phyloP scores from a whole-genome alignment of 2,113 vertebrate genomes.

The Artemisiospiza belli region DNA sequence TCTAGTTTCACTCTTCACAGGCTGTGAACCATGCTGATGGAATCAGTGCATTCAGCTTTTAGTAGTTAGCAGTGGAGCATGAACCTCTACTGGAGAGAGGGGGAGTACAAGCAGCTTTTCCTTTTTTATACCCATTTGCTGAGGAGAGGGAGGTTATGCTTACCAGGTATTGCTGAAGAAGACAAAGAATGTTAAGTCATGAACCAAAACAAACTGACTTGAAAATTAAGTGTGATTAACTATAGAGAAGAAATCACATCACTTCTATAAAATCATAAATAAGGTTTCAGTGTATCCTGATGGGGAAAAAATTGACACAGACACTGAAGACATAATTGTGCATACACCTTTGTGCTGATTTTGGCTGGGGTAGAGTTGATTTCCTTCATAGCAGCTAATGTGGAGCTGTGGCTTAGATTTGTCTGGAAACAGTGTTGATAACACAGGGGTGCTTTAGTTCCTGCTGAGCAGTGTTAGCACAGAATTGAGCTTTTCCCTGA shows the following conservation, averaged over 20 bases:
- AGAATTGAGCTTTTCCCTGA: background rate
- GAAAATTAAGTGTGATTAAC: slow-evolving; percentile 14
- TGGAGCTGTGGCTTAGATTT: background rate
- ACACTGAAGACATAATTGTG: background rate
- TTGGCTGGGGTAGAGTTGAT: background rate
- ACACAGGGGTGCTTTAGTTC: background rate
- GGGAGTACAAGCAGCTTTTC: background rate
- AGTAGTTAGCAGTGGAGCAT: background rate
- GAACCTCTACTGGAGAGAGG: background rate
- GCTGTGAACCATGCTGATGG: background rate
- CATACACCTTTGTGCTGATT: background rate
- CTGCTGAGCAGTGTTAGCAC: background rate
- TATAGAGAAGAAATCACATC: background rate
- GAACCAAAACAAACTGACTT: background rate
- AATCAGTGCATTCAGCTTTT: slow-evolving; percentile 18
- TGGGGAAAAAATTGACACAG: slow-evolving; percentile 7
- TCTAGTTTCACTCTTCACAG: background rate
- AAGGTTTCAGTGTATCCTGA: background rate
- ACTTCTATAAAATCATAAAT: background rate
- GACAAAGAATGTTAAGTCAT: background rate
- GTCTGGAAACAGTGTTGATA: background rate
- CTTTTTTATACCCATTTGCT: background rate
- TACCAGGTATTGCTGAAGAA: background rate
- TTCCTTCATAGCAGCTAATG: background rate
- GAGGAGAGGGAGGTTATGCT: background rate